Evolutionary conservation across 1,140 invertebrate genomes (phyloP).

Genomic region (Drosophila asahinai): DNA sequence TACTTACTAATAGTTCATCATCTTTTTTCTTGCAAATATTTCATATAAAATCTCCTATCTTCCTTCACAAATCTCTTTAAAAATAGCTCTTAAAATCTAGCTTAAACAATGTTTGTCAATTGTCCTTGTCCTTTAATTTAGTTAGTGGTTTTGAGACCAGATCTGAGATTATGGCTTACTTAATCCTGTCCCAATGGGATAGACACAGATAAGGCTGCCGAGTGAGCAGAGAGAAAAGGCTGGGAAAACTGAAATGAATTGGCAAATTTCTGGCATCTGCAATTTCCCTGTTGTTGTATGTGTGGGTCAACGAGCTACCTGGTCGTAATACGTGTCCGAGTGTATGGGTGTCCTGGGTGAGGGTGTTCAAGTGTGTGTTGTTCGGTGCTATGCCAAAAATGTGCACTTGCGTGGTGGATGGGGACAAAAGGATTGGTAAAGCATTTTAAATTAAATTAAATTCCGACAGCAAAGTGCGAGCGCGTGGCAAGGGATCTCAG

Average conservation of each 20-base stretch:
- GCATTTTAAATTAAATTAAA: constrained; percentile 70
- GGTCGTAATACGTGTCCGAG: neutral
- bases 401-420: constrained; percentile 46
- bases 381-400: constrained; percentile 57
- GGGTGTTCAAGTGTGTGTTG: constrained; percentile 17
- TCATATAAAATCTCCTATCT: too few species aligned
- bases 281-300: neutral
- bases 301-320: constrained; percentile 14
- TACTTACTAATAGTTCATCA: too few species aligned
- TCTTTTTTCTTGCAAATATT: too few species aligned
- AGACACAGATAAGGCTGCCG: neutral
- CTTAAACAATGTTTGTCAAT: constrained; percentile 9
- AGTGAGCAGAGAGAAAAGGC: neutral
- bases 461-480: constrained; percentile 54
- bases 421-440: constrained; percentile 24
- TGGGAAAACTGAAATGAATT: constrained; percentile 20
- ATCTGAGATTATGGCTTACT: constrained; percentile 16
- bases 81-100: too few species aligned
- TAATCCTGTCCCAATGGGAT: neutral
- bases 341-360: constrained; percentile 8
- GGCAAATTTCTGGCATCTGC: constrained; percentile 47
- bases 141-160: constrained; percentile 10
- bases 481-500: neutral
- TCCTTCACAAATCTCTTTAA: too few species aligned
- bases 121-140: constrained; percentile 1